Conservation (phyloP, 2,888 invertebrate genomes). For the Tiliacea citrago region DNA sequence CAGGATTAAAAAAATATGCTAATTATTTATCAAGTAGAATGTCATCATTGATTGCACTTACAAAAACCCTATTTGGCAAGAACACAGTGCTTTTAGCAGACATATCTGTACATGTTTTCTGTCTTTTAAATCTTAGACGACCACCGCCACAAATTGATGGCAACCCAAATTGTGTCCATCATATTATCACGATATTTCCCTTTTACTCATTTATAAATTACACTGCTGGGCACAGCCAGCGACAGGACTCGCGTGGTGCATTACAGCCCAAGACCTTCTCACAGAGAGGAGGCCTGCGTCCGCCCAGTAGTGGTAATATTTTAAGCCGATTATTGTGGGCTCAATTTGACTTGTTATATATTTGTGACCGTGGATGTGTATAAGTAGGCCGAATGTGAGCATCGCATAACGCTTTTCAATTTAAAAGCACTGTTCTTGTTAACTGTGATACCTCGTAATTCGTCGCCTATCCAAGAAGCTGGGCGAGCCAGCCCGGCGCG, state of each 20-base stretch:
- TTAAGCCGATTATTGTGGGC: too few species aligned
- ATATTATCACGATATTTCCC: background rate
- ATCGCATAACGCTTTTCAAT: background rate
- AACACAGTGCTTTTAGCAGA: slow-evolving; percentile 59
- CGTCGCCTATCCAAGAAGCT: slow-evolving; percentile 98
- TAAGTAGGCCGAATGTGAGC: slow-evolving; percentile 18
- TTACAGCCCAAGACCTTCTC: background rate
- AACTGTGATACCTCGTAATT: slow-evolving; percentile 95
- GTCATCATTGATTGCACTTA: slow-evolving; percentile 44
- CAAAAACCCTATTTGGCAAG: slow-evolving; percentile 51
- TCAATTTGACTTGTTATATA: slow-evolving; percentile 20
- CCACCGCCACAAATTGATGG: slow-evolving; percentile 20
- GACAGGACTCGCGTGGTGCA: background rate
- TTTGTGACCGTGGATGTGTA: slow-evolving; percentile 1
- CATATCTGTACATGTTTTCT: slow-evolving; percentile 21
- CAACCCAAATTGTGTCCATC: background rate
- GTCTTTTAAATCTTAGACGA: background rate
- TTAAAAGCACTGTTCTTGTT: slow-evolving; percentile 52
- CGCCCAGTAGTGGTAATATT: background rate
- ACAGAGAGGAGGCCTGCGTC: background rate
- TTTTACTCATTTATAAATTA: background rate
- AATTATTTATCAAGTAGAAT: slow-evolving; percentile 37
- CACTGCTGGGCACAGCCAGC: background rate
- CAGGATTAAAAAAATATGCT: background rate
- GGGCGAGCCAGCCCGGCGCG: slow-evolving; percentile 97